phyloP scores from a whole-genome alignment of 2,888 invertebrate genomes.

The Heterodera filipjevi region DNA sequence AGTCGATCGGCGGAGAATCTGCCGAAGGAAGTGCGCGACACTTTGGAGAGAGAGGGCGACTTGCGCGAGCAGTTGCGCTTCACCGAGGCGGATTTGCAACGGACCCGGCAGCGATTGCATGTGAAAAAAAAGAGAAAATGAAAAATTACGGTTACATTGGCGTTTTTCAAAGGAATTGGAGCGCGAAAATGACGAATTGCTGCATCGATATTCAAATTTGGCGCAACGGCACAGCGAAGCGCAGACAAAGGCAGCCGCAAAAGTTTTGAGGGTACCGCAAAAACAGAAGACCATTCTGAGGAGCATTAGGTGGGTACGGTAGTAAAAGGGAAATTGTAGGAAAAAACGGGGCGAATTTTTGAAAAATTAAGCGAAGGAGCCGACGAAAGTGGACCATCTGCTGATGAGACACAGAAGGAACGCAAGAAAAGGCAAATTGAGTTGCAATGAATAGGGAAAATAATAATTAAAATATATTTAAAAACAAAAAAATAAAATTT shows the following conservation, averaged over 20 bases:
- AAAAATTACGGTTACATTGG: not conserved
- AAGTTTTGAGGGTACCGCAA: not conserved
- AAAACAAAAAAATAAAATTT: not conserved
- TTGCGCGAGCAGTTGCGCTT: conserved; percentile 87
- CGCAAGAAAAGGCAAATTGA: not conserved
- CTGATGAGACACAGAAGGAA: not conserved
- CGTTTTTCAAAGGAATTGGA: conserved; percentile 79
- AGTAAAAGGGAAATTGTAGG: not conserved
- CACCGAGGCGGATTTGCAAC: conserved; percentile 85
- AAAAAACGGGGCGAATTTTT: not conserved
- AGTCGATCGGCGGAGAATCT: conserved; percentile 31
- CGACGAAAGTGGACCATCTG: not conserved
- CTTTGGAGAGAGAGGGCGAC: conserved; percentile 89
- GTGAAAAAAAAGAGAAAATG: conserved; percentile 32
- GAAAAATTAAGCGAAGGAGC: conserved; percentile 3
- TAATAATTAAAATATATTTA: not conserved
- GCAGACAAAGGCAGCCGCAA: not conserved
- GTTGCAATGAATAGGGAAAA: not conserved
- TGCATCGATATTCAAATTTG: conserved; percentile 75
- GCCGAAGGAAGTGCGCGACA: conserved; percentile 75
- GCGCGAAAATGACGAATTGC: conserved; percentile 96
- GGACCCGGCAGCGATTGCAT: conserved; percentile 64
- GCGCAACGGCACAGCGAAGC: conserved; percentile 41
- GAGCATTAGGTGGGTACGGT: not conserved
- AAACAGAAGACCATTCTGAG: not conserved